These are phyloP conservation scores for Chaetops frenatus DNA, from an alignment of 2,113 vertebrate genomes.

Conservation along the genomic window DNA sequence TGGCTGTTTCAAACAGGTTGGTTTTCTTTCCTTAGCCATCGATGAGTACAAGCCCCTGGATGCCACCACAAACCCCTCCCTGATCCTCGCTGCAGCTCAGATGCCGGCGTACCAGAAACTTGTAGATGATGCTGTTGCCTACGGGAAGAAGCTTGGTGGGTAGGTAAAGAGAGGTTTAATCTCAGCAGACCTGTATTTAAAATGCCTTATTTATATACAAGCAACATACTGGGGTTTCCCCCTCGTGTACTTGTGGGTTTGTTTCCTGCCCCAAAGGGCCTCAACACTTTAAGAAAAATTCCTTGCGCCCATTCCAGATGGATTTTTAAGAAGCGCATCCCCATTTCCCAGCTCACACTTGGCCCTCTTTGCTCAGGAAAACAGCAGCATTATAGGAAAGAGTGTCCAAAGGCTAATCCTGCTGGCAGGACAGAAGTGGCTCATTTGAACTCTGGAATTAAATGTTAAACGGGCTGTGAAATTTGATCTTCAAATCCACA, in stretches of 20 bases:
- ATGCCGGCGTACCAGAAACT: constrained; percentile 89
- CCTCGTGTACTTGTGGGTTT: rapidly evolving
- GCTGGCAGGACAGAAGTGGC: not conserved
- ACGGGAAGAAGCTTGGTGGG: constrained; percentile 84
- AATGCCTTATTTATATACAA: not conserved
- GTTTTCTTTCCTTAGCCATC: constrained; percentile 76
- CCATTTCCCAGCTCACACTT: not conserved
- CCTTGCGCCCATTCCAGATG: rapidly evolving
- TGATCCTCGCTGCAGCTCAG: constrained; percentile 92
- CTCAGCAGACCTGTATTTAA: not conserved
- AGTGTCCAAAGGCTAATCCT: not conserved
- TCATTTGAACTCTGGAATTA: not conserved
- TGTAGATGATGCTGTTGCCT: constrained; percentile 87
- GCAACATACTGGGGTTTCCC: rapidly evolving
- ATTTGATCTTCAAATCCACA: not conserved
- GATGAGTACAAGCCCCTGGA: constrained; percentile 96
- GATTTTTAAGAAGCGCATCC: not conserved
- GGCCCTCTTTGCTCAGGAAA: not conserved
- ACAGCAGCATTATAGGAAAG: not conserved
- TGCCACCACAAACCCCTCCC: constrained; percentile 96
- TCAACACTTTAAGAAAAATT: not conserved
- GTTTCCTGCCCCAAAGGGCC: not conserved
- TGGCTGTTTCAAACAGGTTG: not conserved
- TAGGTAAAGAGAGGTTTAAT: constrained; percentile 50
- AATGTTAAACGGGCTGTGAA: not conserved